phyloP scores from a whole-genome alignment of 1,140 invertebrate genomes.

The Oryzaephilus surinamensis region DNA sequence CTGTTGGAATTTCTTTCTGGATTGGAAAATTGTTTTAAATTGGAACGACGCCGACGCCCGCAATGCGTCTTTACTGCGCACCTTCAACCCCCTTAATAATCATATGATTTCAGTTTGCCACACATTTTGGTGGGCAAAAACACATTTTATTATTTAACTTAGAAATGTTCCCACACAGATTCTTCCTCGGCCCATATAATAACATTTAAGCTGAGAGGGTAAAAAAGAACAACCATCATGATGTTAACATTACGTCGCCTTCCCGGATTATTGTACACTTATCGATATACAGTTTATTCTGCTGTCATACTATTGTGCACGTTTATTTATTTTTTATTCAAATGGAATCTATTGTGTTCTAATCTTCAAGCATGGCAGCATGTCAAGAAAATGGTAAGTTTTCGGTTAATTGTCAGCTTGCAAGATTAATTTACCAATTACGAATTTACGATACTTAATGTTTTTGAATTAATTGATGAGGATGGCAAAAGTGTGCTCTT shows the following conservation, averaged over 20 bases:
- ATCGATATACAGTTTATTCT: slow-evolving; percentile 11
- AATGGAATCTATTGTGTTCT: slow-evolving; percentile 47
- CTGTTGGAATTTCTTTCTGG: too few relatives aligned
- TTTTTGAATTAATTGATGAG: slow-evolving; percentile 24
- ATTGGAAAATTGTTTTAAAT: too few relatives aligned
- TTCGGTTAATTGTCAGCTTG: slow-evolving; percentile 1
- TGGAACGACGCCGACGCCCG: too few relatives aligned
- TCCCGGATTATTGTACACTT: slow-evolving; percentile 14
- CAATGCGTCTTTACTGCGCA: too few relatives aligned
- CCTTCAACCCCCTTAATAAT: not conserved
- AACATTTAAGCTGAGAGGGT: not conserved
- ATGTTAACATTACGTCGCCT: slow-evolving; percentile 6
- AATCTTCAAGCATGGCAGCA: slow-evolving; percentile 44
- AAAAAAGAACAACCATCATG: slow-evolving; percentile 1
- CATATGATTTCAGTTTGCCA: too few relatives aligned
- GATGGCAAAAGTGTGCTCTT: too few relatives aligned
- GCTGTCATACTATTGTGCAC: slow-evolving; percentile 6
- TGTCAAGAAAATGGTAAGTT: slow-evolving; percentile 45
- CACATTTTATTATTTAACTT: too few relatives aligned
- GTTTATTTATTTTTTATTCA: slow-evolving; percentile 36
- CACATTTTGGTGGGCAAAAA: too few relatives aligned
- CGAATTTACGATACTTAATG: not conserved
- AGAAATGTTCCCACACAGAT: too few relatives aligned
- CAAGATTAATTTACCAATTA: slow-evolving; percentile 1
- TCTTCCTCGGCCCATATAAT: too few relatives aligned